phyloP scores from a whole-genome alignment of 2,888 invertebrate species.

The Latrodectus elegans region DNA sequence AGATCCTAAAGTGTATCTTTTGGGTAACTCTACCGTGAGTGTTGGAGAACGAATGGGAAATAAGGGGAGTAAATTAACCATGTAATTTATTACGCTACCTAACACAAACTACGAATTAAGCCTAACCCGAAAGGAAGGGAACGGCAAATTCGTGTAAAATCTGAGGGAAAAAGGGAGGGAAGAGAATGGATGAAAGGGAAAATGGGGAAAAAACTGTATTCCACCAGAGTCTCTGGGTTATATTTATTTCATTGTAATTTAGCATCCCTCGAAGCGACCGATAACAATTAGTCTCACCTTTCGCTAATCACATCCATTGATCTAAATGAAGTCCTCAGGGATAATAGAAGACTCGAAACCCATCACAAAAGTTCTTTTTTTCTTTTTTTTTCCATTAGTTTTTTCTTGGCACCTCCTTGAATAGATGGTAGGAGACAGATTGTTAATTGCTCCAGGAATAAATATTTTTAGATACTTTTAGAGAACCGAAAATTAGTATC shows the following conservation, averaged over 20 bases:
- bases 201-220: conserved; percentile 17
- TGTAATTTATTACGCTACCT: conserved; percentile 44
- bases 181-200: not conserved
- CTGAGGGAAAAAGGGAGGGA: not conserved
- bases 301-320: conserved; percentile 50
- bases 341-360: conserved; percentile 14
- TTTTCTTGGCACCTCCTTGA: not conserved
- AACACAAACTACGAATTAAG: conserved; percentile 53
- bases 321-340: conserved; percentile 43
- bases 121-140: conserved; percentile 6
- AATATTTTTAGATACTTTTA: not conserved
- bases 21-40: not conserved
- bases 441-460: not conserved
- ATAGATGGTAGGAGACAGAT: not conserved
- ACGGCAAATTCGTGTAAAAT: conserved; percentile 1
- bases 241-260: conserved; percentile 59
- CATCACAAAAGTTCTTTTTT: conserved; percentile 4
- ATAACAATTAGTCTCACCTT: conserved; percentile 64
- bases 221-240: conserved; percentile 16
- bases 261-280: conserved; percentile 39
- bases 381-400: not conserved
- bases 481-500: not conserved
- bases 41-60: not conserved
- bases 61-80: conserved; percentile 38
- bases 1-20: not conserved